Base-by-base conservation (phyloP, 2,797 vertebrate genomes). In the Lycodopsis pacificus region DNA sequence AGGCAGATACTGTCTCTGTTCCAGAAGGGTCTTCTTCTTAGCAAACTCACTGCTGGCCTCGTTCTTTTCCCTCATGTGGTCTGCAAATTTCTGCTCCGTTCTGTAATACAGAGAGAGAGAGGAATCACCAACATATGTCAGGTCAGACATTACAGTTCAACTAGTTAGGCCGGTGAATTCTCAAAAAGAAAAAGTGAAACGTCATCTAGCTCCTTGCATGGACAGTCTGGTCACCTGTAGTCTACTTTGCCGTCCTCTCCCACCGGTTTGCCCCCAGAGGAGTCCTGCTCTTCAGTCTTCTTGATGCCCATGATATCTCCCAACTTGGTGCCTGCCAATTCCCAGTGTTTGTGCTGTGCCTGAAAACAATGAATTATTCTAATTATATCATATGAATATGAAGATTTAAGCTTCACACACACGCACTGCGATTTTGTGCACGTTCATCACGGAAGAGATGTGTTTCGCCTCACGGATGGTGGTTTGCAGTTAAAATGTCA, bases 341-440 rank as follows among this genome's bases (percentile, higher is more conserved):
- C 98, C 98, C 98, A 99, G 86, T 99, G 98, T 91, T 99, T 99
- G 90, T 99, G 98, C 56, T 99, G 98, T 85, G 98, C 98, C 98
- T 99, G 81, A 78, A 85, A 84, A 82, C 14, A 73, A 49, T 40
- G 1, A 27, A 71, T 77, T 30, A 75, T 66, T 65, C 2, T 12
- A 57, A 17, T 71, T 9, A 65, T 2, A 49, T 54, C 7, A 46
- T 1, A 2, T 27, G 19, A 58, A 48, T 56, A 44, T 65, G 3
- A 65, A 62, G 3, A 67, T 44, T 56, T 34, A 48, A 69, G 13
- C 22, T 48, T 1, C 3, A 25, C 27, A 54, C 3, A 25, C 36
- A 44, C 3, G 64, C 2, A 27, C 48, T 58, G n/a, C 4, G 48
- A 44, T 36, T 34, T 67, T 19, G 56, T 54, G 25, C 3, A 40